phyloP scores from a whole-genome alignment of 2,113 vertebrate species.

The Varanus komodoensis region DNA sequence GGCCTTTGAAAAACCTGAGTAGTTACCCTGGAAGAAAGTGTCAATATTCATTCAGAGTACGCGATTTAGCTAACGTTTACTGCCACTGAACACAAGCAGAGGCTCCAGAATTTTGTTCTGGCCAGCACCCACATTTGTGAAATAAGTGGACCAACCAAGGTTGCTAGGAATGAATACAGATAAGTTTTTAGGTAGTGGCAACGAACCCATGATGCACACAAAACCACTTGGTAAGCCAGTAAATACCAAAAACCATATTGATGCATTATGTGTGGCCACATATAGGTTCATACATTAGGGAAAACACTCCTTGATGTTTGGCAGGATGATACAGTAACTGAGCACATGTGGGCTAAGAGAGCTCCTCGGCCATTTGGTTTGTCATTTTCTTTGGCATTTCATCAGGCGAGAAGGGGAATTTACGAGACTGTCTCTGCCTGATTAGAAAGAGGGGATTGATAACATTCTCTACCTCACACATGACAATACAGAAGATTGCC shows the following conservation, averaged over 20 bases:
- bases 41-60: background rate
- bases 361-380: background rate
- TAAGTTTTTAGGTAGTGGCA: background rate
- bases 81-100: no score
- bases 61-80: background rate
- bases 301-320: background rate
- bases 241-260: background rate
- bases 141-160: background rate
- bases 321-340: no score
- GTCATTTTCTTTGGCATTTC: background rate
- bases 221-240: background rate
- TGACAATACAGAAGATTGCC: background rate
- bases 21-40: background rate
- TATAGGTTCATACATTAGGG: no score
- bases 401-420: background rate
- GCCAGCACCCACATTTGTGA: background rate
- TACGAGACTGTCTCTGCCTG: background rate
- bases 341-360: background rate
- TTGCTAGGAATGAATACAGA: background rate
- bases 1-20: background rate
- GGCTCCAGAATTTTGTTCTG: background rate
- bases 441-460: background rate
- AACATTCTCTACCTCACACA: background rate
- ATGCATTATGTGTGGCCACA: background rate
- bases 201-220: background rate